Base-by-base conservation (phyloP, 1,140 invertebrate species). In the Atta cephalotes region DNA sequence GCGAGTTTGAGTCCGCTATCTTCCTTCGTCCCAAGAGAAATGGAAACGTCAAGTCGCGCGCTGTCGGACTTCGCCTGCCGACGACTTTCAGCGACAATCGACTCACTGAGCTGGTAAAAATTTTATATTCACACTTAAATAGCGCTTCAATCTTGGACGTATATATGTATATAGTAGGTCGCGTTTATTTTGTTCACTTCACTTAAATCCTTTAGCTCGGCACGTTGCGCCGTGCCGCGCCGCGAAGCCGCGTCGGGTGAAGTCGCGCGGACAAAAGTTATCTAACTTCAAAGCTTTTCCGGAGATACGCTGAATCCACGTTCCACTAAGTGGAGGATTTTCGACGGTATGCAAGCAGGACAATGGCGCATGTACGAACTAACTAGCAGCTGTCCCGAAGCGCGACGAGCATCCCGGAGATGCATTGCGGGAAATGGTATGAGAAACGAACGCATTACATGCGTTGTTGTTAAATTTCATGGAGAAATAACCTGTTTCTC, bases 121-220 rank as follows among this genome's bases (percentile, higher is more conserved):
- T 84, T 62, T 84, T 84, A 74, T 82, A 82, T 84, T 84, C 68
- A 62, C 80, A 74, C 70, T 84, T 84, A 74, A 84, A 84, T 51
- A 84, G 68, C 80, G 80, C 80, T 39, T 74, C 68, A 62, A 84
- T 84, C 80, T 82, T 49, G 79, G 21, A 28, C 65, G 49, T 70
- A 68, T 72, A 72, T 82, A 45, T 3, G 56, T 66, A 68, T 58
- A 62, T 84, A 63, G 39, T 39, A n/a, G 39, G 21, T 2, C 10
- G 66, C 80, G 56, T 72, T 84, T 62, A 74, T 74, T 74, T 62
- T 21, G 70, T 35, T 63, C 70, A 56, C 68, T 74, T 74, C 35
- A 72, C 68, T 62, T 74, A 58, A 81, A 51, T 58, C 35, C 60
- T 84, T 74, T 84, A 35, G 53, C 39, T 31, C 53, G 68, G 56